A percentile compares a stretch with the other conserved stretches of the same genome.
These are phyloP conservation scores for Misgurnus mizolepis DNA, from an alignment of 2,113 vertebrate species.

Conservation along the genomic window DNA sequence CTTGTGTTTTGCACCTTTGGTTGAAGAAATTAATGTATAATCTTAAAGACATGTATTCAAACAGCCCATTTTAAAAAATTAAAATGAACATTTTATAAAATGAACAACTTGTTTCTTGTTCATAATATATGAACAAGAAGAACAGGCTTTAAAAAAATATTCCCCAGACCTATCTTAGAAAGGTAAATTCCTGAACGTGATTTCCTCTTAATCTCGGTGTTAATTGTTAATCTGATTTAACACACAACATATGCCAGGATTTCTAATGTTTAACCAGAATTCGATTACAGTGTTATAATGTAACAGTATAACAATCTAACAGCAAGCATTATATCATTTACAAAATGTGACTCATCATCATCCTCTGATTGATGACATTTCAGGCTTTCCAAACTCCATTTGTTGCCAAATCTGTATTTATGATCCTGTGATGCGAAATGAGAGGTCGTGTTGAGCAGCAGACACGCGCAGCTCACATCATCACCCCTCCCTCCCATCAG, in stretches of 20 bases:
- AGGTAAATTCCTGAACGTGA: not conserved
- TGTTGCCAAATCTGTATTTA: not conserved
- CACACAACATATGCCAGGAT: not conserved
- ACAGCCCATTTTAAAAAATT: no score
- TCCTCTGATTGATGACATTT: not conserved
- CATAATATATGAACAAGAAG: not conserved
- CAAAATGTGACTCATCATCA: not conserved
- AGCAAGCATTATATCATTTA: not conserved
- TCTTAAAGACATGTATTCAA: no score
- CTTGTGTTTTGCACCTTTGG: no score
- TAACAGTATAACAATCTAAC: not conserved
- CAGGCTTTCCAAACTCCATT: not conserved
- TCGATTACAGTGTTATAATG: not conserved
- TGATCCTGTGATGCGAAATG: not conserved
- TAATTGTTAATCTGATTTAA: slow-evolving; percentile 16
- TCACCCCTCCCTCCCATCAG: slow-evolving; percentile 58
- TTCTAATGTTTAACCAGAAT: slow-evolving; percentile 1
- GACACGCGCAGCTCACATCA: slow-evolving; percentile 25
- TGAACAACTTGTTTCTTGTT: not conserved
- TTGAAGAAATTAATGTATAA: not conserved
- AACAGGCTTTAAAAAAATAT: not conserved
- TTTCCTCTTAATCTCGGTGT: slow-evolving; percentile 10
- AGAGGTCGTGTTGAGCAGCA: not conserved
- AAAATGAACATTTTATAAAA: no score
- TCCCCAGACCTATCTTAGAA: not conserved